A percentile compares a stretch with the other conserved stretches of the same genome.
Conservation (phyloP, 2,888 invertebrate species). For the Ditula angustiorana region DNA sequence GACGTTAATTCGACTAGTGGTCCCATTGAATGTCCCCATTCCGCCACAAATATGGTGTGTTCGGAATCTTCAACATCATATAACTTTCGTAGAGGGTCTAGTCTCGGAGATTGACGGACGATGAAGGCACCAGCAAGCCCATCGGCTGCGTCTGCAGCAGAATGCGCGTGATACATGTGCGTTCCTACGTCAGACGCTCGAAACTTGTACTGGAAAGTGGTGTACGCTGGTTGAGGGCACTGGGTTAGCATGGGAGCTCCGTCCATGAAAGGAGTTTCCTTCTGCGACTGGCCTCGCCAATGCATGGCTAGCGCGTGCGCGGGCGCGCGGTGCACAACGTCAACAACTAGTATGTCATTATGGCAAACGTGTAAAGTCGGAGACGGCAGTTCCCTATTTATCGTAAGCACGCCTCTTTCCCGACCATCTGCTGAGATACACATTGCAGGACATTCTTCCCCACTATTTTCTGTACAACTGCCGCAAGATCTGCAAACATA, state of each 20-base stretch:
- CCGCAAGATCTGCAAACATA: slow-evolving; percentile 85
- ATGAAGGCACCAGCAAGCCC: slow-evolving; percentile 90
- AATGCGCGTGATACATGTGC: slow-evolving; percentile 91
- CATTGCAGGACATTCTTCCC: slow-evolving; percentile 85
- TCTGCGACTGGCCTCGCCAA: slow-evolving; percentile 91
- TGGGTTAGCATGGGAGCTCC: slow-evolving; percentile 92
- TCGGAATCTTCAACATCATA: slow-evolving; percentile 90
- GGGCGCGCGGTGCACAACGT: slow-evolving; percentile 90
- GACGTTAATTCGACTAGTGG: slow-evolving; percentile 76
- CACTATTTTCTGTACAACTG: slow-evolving; percentile 86
- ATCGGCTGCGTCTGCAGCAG: slow-evolving; percentile 88
- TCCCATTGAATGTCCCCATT: slow-evolving; percentile 88
- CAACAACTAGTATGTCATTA: slow-evolving; percentile 91
- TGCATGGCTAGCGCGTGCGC: slow-evolving; percentile 90
- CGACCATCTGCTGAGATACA: slow-evolving; percentile 89
- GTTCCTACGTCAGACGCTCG: slow-evolving; percentile 90
- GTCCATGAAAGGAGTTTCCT: slow-evolving; percentile 91
- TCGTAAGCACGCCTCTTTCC: slow-evolving; percentile 87
- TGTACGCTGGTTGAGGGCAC: slow-evolving; percentile 90
- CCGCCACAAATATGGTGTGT: slow-evolving; percentile 89
- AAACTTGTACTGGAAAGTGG: slow-evolving; percentile 91
- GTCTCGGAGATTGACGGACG: slow-evolving; percentile 87
- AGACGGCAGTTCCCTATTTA: slow-evolving; percentile 88
- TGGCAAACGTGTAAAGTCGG: slow-evolving; percentile 88
- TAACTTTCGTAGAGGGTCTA: slow-evolving; percentile 85